A percentile compares a stretch with the other conserved stretches of the same genome.
Conservation (phyloP, 2,888 invertebrate species). For the Neria commutata region DNA sequence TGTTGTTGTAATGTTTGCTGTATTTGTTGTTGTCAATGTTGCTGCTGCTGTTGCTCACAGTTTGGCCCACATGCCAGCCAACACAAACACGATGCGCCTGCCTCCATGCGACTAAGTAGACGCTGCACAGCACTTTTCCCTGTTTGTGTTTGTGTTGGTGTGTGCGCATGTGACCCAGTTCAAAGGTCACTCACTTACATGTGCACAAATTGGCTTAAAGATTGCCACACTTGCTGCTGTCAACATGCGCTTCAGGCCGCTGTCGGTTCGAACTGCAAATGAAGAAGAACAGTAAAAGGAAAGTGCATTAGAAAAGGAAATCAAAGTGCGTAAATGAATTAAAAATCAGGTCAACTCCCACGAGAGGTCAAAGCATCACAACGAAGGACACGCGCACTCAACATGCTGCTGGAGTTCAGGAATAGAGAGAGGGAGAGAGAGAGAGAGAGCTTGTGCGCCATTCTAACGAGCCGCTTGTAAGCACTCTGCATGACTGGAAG, state of each 20-base stretch:
- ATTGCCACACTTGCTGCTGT: slow-evolving; percentile 3
- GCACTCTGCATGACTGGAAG: too few species aligned
- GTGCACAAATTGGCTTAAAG: slow-evolving; percentile 2
- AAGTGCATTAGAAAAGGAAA: background rate
- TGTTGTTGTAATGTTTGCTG: slow-evolving; percentile 14
- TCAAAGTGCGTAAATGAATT: too few species aligned
- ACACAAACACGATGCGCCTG: too few species aligned
- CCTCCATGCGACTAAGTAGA: too few species aligned
- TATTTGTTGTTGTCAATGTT: slow-evolving; percentile 11
- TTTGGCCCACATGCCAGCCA: too few species aligned
- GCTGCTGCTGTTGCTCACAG: slow-evolving; percentile 28
- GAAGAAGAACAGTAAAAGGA: slow-evolving; percentile 4
- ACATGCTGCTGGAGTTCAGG: too few species aligned
- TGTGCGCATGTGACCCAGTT: slow-evolving; percentile 13
- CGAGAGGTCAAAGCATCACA: too few species aligned
- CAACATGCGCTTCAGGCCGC: slow-evolving; percentile 6
- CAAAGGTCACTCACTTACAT: slow-evolving; percentile 4
- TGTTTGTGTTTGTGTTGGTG: background rate
- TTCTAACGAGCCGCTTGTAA: too few species aligned
- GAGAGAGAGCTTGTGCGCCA: too few species aligned
- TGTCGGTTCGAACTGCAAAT: slow-evolving; percentile 14
- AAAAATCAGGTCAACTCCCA: background rate
- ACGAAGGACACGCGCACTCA: too few species aligned
- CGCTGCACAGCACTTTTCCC: too few species aligned
- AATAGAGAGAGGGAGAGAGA: slow-evolving; percentile 4